Percentiles rank a stretch among this genome's conserved stretches.
These are phyloP conservation scores for Mastacembelus armatus DNA, from an alignment of 2,797 vertebrate species.

Conservation along the genomic window DNA sequence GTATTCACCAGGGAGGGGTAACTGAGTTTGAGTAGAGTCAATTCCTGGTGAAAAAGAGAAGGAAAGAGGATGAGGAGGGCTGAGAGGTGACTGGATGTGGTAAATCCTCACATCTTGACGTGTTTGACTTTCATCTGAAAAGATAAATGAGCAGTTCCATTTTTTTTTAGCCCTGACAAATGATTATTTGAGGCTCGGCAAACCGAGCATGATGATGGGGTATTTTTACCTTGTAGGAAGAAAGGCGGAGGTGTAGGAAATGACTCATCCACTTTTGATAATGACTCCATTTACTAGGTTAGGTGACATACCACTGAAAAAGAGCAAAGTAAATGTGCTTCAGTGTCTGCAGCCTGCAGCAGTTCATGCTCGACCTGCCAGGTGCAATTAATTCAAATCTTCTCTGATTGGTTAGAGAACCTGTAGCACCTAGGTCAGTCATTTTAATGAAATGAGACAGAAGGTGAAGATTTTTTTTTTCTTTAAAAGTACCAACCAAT, in stretches of 20 bases:
- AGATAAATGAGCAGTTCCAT: not conserved
- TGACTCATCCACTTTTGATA: constrained; percentile 29
- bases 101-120: constrained; percentile 40
- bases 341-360: constrained; percentile 27
- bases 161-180: not conserved
- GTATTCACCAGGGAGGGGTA: constrained; percentile 47
- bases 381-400: constrained; percentile 62
- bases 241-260: constrained; percentile 58
- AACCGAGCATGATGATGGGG: not conserved
- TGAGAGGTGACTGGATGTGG: constrained; percentile 53
- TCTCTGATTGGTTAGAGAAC: constrained; percentile 56
- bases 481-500: no score
- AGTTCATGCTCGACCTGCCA: constrained; percentile 41
- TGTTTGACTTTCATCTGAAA: constrained; percentile 31
- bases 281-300: constrained; percentile 48
- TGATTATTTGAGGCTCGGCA: not conserved
- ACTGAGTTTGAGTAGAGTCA: constrained; percentile 6
- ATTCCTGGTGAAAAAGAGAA: constrained; percentile 31
- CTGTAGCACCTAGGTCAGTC: constrained; percentile 41
- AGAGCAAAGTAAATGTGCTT: not conserved
- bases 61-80: constrained; percentile 16
- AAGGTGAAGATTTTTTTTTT: not conserved
- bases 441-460: not conserved
- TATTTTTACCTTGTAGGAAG: constrained; percentile 64
- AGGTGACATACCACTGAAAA: not conserved